Base-by-base conservation (phyloP, 2,888 invertebrate genomes). In the Hydraecia micacea region DNA sequence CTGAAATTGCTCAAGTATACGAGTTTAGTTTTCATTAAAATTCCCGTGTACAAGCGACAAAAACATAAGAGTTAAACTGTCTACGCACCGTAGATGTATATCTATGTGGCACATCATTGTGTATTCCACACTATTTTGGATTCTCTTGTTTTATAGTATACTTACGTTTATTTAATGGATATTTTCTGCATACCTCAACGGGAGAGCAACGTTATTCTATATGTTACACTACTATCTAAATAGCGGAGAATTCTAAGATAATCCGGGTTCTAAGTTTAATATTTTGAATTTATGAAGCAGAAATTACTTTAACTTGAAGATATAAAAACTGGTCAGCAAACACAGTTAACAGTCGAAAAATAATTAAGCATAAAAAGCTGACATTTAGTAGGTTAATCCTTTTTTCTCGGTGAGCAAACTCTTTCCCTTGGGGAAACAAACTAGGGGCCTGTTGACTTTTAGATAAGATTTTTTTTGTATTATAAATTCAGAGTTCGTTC, bases 1-100 rank as follows among this genome's bases (percentile, higher is more conserved):
- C 96, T 96, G 93, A 96, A 96, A 95, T 95, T 95, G 93, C 93
- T 94, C 90, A 94, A 95, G 93, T 93, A 93, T 93, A 93, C 88
- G 88, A 93, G 88, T 92, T 88, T 92, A 92, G 92, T 92, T 93
- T 92, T 91, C 89, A 91, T 92, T 91, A 91, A 86, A 84, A 88
- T 90, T 85, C 87, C 87, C 70, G 76, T 74, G 70, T 82, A 88
- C 81, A 66, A 73, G 82, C 81, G 84, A 89, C 84, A 82, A 84
- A 86, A 87, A 80, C 80, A 58, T 81, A 72, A 66, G 70, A 82
- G 72, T 75, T 71, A 39, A 73, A 81, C 65, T 65, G 58, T 79
- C 77, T 74, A 72, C 68, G 80, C 68, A 77, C 52, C 58, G 52
- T 67, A 71, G 39, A 77, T 58, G 68, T 75, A 46, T 39, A 52